Base-by-base conservation (phyloP, 2,113 vertebrate genomes). In the Trogon surrucura region DNA sequence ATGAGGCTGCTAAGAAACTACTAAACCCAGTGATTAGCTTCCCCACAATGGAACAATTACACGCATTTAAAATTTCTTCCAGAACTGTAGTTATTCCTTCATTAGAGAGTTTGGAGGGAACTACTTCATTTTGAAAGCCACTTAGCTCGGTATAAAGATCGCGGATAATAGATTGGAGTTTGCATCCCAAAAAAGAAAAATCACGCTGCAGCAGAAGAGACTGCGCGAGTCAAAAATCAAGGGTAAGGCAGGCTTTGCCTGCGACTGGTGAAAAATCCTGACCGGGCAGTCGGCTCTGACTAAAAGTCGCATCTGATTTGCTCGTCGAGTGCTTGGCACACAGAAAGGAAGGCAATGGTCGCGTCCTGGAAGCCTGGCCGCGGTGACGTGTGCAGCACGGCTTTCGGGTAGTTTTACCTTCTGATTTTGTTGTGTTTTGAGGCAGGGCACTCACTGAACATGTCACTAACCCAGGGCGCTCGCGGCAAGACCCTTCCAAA, bases 51-150 rank as follows among this genome's bases (percentile, higher is more conserved):
- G 95, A 93, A 86, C 89, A 90, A 93, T 93, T 67, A 92, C 69
- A 65, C 23, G 62, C 85, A n/a, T 84, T 90, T 72, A 66, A 67
- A 80, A 86, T 67, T 60, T 77, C 85, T 94, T 74, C 71, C 48
- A 92, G 80, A 90, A 78, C 92, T 84, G 92, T 26, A 91, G 91
- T 86, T 92, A 90, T 57, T 91, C 90, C 92, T 95, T 89, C 88
- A 80, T 64, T 48, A 73, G 90, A 86, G 54, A 34, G 29, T 75
- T 72, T 6, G 27, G 74, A 93, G 72, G 91, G 86, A 88, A 61
- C 65, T 65, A 65, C 80, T 89, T 84, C 50, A 57, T 65, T 67
- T 79, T 32, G 29, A 41, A 89, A 95, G 88, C 48, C 90, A 72
- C 74, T 89, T 89, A 69, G 69, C 47, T 57, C 71, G 92, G 48